Percentiles rank a stretch among this genome's conserved stretches.
Conservation (phyloP, 2,797 vertebrate genomes). For the Galagoides demidoff region DNA sequence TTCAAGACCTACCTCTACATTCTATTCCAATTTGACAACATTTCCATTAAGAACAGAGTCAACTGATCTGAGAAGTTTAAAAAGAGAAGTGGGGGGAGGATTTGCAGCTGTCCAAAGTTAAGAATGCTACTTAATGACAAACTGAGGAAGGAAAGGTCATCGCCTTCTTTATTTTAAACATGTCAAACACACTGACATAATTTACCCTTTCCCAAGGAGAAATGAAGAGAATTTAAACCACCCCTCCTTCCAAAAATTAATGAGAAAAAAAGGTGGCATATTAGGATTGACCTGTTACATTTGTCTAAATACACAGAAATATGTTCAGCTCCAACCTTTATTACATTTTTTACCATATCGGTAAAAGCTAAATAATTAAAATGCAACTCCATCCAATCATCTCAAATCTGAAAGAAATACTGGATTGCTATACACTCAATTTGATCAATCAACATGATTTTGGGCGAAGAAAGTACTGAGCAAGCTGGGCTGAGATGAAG, state of each 20-base stretch:
- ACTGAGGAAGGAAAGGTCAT: constrained; percentile 58
- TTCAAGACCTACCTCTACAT: constrained; percentile 67
- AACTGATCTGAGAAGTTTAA: constrained; percentile 66
- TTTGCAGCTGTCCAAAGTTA: constrained; percentile 64
- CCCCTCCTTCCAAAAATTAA: background rate
- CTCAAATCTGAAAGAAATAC: constrained; percentile 47
- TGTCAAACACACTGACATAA: background rate
- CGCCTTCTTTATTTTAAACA: constrained; percentile 14
- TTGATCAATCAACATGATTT: constrained; percentile 34
- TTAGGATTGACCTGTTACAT: background rate
- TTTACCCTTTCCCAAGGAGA: background rate
- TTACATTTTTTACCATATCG: constrained; percentile 32
- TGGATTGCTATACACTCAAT: background rate
- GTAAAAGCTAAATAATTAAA: constrained; percentile 63
- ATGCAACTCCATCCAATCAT: constrained; percentile 36
- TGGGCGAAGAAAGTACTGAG: background rate
- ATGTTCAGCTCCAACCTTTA: background rate
- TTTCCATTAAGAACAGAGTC: constrained; percentile 63
- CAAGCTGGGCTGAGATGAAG: background rate
- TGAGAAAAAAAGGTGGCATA: background rate
- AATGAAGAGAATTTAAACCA: constrained; percentile 13
- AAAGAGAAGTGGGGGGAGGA: constrained; percentile 70
- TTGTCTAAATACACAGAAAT: background rate
- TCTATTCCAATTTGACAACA: constrained; percentile 63
- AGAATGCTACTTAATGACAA: constrained; percentile 69